These are phyloP conservation scores for Ophraella communa DNA, from an alignment of 2,888 invertebrate species.

Conservation along the genomic window DNA sequence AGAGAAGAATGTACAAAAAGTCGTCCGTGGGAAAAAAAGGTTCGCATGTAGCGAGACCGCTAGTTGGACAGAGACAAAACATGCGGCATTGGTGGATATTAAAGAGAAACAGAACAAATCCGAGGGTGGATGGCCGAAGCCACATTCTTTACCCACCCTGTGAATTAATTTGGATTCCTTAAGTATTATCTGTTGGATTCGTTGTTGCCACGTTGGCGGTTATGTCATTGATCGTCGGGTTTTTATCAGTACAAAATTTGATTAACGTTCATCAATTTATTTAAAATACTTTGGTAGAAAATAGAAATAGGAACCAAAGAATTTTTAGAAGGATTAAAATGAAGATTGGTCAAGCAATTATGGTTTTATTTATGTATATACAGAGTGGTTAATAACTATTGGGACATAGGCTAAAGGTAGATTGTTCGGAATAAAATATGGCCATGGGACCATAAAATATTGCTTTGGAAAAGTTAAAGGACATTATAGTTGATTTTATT, in stretches of 20 bases:
- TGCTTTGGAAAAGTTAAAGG: no score
- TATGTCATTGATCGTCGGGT: not conserved
- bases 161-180: slow-evolving; percentile 47
- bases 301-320: no score
- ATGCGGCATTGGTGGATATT: not conserved
- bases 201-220: slow-evolving; percentile 8
- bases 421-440: no score
- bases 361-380: no score
- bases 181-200: slow-evolving; percentile 5
- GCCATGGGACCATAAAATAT: no score
- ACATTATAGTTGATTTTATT: no score
- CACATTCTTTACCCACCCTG: slow-evolving; percentile 52
- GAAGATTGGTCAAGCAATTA: no score
- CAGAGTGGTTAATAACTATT: no score
- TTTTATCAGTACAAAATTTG: not conserved
- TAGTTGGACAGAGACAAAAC: slow-evolving; percentile 23
- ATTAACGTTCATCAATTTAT: not conserved
- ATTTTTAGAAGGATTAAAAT: no score
- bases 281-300: no score
- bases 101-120: slow-evolving; percentile 28
- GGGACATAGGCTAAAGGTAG: no score
- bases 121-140: slow-evolving; percentile 43
- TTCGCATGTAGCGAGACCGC: slow-evolving; percentile 50
- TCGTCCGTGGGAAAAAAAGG: slow-evolving; percentile 58
- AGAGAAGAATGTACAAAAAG: slow-evolving; percentile 58